A percentile compares a stretch with the other conserved stretches of the same genome.
Conservation (phyloP, 1,140 invertebrate genomes). For the Drosophila melanica region DNA sequence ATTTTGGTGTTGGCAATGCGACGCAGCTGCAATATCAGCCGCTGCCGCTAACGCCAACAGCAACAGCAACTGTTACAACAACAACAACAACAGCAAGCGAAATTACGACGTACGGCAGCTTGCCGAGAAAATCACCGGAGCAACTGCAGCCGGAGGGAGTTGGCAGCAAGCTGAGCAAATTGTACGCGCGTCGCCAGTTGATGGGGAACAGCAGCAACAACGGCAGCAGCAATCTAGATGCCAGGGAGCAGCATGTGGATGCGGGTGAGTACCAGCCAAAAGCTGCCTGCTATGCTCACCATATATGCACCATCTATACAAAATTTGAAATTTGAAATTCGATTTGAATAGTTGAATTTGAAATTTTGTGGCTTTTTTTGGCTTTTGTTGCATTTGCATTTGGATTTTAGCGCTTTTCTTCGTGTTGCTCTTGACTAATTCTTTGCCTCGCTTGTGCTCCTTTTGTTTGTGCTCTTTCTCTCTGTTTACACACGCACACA, state of each 20-base stretch:
- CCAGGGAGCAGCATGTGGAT: constrained; percentile 55
- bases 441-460: constrained; percentile 44
- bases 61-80: too few relatives aligned
- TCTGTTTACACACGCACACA: constrained; percentile 19
- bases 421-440: constrained; percentile 39
- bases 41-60: constrained; percentile 51
- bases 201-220: constrained; percentile 55
- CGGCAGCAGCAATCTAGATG: constrained; percentile 51
- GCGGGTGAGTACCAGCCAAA: constrained; percentile 44
- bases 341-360: not conserved
- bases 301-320: not conserved
- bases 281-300: not conserved
- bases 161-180: constrained; percentile 70
- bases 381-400: not conserved
- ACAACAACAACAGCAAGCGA: constrained; percentile 34
- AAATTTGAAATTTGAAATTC: not conserved
- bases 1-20: constrained; percentile 58
- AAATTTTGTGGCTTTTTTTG: constrained; percentile 3
- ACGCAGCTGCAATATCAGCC: constrained; percentile 72
- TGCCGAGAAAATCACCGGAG: constrained; percentile 28
- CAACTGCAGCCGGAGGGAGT: constrained; percentile 18
- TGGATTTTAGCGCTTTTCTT: constrained; percentile 18
- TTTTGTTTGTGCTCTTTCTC: constrained; percentile 48
- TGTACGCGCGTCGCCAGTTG: constrained; percentile 69
- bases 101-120: constrained; percentile 5